phyloP scores from a whole-genome alignment of 2,888 invertebrate species.

The Tipula lateralis region DNA sequence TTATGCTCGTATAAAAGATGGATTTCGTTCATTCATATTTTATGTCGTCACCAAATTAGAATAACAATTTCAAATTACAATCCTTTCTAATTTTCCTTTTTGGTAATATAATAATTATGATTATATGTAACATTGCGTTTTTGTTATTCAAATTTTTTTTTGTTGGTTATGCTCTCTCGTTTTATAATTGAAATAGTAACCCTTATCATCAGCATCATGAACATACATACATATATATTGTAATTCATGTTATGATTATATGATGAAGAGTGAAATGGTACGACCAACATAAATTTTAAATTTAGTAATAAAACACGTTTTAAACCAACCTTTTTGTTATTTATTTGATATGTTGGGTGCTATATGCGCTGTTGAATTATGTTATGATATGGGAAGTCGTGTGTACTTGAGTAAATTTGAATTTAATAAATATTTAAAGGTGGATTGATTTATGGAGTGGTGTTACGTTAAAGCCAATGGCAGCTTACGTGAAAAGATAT shows the following conservation, averaged over 20 bases:
- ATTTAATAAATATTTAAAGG: neutral
- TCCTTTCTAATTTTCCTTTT: neutral
- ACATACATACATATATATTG: neutral
- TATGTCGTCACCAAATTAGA: constrained; percentile 24
- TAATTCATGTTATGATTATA: neutral
- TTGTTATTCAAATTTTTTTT: neutral
- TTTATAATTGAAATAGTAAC: neutral
- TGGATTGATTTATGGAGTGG: neutral
- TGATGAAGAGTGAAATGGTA: neutral
- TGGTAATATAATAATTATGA: neutral
- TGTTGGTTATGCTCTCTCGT: neutral
- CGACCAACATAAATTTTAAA: neutral
- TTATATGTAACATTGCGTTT: neutral
- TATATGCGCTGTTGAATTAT: constrained; percentile 4
- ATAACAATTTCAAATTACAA: constrained; percentile 15
- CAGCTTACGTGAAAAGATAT: too few species aligned
- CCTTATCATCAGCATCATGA: neutral
- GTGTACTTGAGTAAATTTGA: neutral
- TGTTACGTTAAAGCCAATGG: too few species aligned
- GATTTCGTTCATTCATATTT: neutral
- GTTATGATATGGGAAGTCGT: neutral
- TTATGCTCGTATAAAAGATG: neutral
- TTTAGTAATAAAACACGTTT: constrained; percentile 19
- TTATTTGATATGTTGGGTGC: neutral
- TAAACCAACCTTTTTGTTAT: neutral